Conservation (phyloP, 2,797 vertebrate genomes). For the Oreochromis grahami region DNA sequence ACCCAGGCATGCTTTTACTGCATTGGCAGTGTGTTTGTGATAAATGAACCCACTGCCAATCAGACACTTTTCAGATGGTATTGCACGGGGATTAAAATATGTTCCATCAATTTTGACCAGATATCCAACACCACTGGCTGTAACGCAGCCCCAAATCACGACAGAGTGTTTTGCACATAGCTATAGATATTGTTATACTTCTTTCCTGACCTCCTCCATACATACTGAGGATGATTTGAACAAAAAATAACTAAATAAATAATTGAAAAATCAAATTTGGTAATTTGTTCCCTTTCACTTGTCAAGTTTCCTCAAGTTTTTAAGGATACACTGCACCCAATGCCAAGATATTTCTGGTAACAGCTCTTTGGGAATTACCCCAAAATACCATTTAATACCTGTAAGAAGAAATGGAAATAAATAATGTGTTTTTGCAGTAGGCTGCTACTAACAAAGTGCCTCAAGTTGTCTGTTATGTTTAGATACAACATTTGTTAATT, state of each 20-base stretch:
- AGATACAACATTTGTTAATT: background rate
- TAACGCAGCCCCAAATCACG: background rate
- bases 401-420: background rate
- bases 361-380: accelerated
- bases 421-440: background rate
- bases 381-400: background rate
- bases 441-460: background rate
- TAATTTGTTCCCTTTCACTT: background rate
- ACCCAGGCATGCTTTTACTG: background rate
- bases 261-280: accelerated
- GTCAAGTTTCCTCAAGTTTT: background rate
- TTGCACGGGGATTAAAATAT: background rate
- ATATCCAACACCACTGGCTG: background rate
- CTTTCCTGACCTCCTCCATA: background rate
- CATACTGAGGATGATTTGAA: background rate
- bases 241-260: background rate
- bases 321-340: background rate
- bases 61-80: background rate
- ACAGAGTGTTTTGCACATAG: background rate
- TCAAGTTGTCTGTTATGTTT: background rate
- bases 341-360: background rate
- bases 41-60: background rate
- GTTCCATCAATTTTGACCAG: background rate
- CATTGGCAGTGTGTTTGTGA: background rate
- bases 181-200: background rate